phyloP scores from a whole-genome alignment of 2,888 invertebrate species.

The Embidobia sp. region DNA sequence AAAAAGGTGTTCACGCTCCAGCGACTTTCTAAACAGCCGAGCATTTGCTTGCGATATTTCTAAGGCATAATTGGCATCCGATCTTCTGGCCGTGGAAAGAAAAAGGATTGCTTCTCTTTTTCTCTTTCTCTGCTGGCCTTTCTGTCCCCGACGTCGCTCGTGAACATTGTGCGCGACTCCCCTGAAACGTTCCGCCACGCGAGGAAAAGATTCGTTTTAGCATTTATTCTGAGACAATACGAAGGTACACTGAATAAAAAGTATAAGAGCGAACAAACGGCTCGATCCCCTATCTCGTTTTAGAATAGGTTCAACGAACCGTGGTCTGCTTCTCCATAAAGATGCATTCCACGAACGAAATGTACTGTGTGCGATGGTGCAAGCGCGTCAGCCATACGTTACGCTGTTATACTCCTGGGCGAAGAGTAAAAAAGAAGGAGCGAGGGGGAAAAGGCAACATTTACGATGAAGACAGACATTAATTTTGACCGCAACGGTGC shows the following conservation, averaged over 20 bases:
- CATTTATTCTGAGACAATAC: conserved; percentile 65
- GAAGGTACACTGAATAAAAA: conserved; percentile 65
- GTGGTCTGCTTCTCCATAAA: conserved; percentile 64
- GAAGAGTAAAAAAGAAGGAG: conserved; percentile 28
- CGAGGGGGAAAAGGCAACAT: conserved; percentile 28
- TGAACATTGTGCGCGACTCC: conserved; percentile 48
- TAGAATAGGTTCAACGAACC: conserved; percentile 70
- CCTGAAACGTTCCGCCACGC: conserved; percentile 56
- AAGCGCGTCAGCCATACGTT: conserved; percentile 64
- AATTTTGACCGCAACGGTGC: conserved; percentile 51
- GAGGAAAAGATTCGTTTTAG: conserved; percentile 64
- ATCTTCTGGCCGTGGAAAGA: conserved; percentile 26
- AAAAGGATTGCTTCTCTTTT: conserved; percentile 30
- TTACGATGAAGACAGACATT: conserved; percentile 51
- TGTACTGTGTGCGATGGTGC: conserved; percentile 58
- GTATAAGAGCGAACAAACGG: conserved; percentile 62
- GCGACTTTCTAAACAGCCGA: conserved; percentile 36
- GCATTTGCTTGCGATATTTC: conserved; percentile 52
- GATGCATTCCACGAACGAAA: conserved; percentile 66
- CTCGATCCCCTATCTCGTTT: conserved; percentile 66
- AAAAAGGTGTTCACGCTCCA: conserved; percentile 31
- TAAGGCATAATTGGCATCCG: conserved; percentile 47
- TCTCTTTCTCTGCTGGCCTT: conserved; percentile 26
- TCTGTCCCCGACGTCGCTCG: conserved; percentile 32
- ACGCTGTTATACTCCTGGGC: conserved; percentile 47